These are phyloP conservation scores for Grus americana DNA, from an alignment of 2,113 vertebrate genomes.

Conservation along the genomic window DNA sequence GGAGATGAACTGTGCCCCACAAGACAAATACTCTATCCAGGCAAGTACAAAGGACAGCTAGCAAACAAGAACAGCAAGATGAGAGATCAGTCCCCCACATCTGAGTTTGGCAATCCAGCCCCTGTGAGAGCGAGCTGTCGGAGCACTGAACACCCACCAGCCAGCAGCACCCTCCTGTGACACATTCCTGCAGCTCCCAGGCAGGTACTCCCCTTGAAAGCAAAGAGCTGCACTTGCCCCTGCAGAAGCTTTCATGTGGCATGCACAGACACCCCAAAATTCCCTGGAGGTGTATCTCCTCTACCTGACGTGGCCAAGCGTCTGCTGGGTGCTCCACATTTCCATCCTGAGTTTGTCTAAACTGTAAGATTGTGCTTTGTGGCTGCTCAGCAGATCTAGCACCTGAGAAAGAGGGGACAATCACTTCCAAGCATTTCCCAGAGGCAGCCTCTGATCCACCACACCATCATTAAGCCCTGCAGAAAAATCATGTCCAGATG, in stretches of 20 bases:
- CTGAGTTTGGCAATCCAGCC: neutral
- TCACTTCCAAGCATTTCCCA: neutral
- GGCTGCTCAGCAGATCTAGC: constrained; percentile 73
- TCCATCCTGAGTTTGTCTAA: constrained; percentile 70
- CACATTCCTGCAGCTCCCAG: neutral
- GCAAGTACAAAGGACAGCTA: neutral
- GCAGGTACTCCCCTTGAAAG: neutral
- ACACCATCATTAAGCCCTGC: neutral
- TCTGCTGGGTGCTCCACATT: constrained; percentile 57
- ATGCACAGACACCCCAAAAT: neutral
- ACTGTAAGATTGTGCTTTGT: constrained; percentile 68
- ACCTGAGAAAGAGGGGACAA: constrained; percentile 42
- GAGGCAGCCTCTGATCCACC: neutral
- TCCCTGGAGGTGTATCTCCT: neutral
- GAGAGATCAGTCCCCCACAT: neutral
- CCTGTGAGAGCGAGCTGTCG: neutral
- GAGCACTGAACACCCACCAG: neutral
- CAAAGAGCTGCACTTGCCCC: neutral
- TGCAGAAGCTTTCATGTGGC: neutral
- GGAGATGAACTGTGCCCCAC: neutral
- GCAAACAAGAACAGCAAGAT: neutral
- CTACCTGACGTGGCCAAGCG: constrained; percentile 52
- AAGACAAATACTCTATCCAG: neutral
- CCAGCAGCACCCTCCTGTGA: constrained; percentile 26
- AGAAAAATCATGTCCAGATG: neutral